Percentiles rank a stretch among this genome's conserved stretches.
phyloP scores from a whole-genome alignment of 2,888 invertebrate genomes.

The Hirtodrosophila cameraria region DNA sequence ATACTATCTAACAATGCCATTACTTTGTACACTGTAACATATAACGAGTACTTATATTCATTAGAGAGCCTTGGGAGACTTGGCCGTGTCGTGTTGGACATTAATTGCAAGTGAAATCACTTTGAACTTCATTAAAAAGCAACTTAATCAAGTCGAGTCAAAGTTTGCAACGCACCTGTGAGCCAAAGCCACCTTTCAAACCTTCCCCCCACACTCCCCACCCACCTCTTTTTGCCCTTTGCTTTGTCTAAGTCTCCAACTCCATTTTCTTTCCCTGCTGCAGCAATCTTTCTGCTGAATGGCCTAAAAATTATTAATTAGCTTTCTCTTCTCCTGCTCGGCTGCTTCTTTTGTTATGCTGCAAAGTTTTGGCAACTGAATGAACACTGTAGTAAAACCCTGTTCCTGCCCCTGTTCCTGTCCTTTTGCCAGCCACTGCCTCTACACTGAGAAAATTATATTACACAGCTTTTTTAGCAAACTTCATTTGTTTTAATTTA shows the following conservation, averaged over 20 bases:
- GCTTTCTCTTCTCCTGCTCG: constrained; percentile 6
- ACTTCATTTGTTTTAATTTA: no score
- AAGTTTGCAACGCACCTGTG: constrained; percentile 45
- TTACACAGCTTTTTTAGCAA: no score
- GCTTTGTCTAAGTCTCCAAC: not conserved
- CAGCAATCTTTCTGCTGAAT: constrained; percentile 69
- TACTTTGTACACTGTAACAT: not conserved
- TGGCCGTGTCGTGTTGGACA: constrained; percentile 24
- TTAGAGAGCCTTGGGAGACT: constrained; percentile 1
- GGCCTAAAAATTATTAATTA: constrained; percentile 78
- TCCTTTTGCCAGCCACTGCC: not conserved
- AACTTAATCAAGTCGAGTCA: constrained; percentile 69
- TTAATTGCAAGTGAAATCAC: constrained; percentile 75
- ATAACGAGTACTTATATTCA: not conserved
- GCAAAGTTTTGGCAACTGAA: constrained; percentile 23
- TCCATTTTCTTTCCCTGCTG: not conserved
- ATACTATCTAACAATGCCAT: not conserved
- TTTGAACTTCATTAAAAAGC: constrained; percentile 77
- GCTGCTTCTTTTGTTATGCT: constrained; percentile 29
- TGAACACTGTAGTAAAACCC: constrained; percentile 6
- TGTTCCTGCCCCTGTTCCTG: not conserved
- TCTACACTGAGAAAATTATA: no score
- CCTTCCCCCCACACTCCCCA: not conserved
- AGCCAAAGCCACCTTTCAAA: not conserved
- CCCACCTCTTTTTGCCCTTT: no score